Evolutionary conservation across 2,113 vertebrate species (phyloP), one percentile per base, ranked within the genome.

Genomic region (Bagarius yarrelli): DNA sequence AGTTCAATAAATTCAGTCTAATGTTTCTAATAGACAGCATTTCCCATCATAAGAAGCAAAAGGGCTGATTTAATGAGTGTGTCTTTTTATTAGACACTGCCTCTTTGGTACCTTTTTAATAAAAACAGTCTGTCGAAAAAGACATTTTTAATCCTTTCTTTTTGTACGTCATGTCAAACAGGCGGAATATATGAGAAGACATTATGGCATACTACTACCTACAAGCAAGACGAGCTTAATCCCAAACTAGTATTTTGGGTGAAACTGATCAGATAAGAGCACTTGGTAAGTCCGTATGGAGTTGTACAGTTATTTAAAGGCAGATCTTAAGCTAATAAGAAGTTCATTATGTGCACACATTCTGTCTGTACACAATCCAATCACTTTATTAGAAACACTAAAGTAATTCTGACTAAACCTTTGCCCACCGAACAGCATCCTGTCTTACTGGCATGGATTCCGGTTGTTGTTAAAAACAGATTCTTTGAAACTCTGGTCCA

Each of bases 11-110:
- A 47, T 30, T 55, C 25, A 30, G 21, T 70, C 8, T 47, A 69
- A 44, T 30, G 34, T 1, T 15, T 56, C n/a, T 56, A 85, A 82
- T 77, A 82, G 59, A 79, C 67, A 44, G 44, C 53, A 80, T 66
- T 44, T 13, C n/a, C 61, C 36, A 76, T 47, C 14, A 25, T 32
- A 8, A 19, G 32, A 63, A 50, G 60, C 47, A 67, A 78, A 66
- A 52, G 16, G 44, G 16, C 15, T 80, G 79, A 5, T 64, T 55
- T 69, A 18, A 52, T 60, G 23, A 70, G 72, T 50, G 3, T 2
- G 8, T 1, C 34, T 52, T 77, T 63, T 30, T 53, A 23, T 60
- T 44, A 44, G 12, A 40, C 64, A 27, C 44, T 71, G n/a, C 19
- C 30, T 52, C 25, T 19, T 32, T 53, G 25, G 16, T 72, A 52